Evolutionary conservation across 2,113 vertebrate species (phyloP), one percentile per base, ranked within the genome.

Genomic region (Podilymbus podiceps): DNA sequence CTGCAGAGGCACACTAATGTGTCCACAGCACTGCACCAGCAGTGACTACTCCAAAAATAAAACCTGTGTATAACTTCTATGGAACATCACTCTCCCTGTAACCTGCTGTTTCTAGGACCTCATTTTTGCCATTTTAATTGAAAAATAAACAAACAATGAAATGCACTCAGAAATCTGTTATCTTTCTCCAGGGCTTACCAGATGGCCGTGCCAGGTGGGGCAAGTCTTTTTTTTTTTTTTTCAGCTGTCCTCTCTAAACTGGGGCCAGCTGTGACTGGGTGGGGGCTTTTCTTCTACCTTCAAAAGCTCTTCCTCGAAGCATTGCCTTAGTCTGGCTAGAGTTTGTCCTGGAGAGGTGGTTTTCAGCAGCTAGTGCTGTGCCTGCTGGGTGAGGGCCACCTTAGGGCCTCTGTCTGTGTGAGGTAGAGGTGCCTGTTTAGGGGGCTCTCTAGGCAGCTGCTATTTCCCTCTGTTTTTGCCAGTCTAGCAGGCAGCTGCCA

Each of bases 381-480:
- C 1, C 12, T 52, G 33, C 3, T 38, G 33, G 31, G 6, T 33
- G 5, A 12, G 46, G 4, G 22, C 13, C 6, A 7, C 20, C 16
- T 40, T 4, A 14, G 31, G 31, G 24, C 6, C 19, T 47, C 4
- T 3, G 19, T 3, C 17, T 35, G 22, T 20, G 27, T 58, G 58
- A 55, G 52, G 31, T 15, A 19, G 47, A 49, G 47, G 69, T 3
- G 15, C 22, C 23, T 20, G n/a, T n/a, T 52, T 1, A 4, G n/a
- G 27, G 19, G 6, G 6, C 7, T 4, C 2, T 22, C 16, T 7
- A 42, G 30, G 35, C 10, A 15, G 28, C 20, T 0, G 0, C n/a
- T 1, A 0, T 56, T 86, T 81, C 46, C 50, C 5, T 1, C 55
- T 17, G 3, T 80, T 84, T 93, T 83, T 82, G n/a, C 18, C 4